Conservation (phyloP, 2,113 vertebrate species). For the Corapipo altera region DNA sequence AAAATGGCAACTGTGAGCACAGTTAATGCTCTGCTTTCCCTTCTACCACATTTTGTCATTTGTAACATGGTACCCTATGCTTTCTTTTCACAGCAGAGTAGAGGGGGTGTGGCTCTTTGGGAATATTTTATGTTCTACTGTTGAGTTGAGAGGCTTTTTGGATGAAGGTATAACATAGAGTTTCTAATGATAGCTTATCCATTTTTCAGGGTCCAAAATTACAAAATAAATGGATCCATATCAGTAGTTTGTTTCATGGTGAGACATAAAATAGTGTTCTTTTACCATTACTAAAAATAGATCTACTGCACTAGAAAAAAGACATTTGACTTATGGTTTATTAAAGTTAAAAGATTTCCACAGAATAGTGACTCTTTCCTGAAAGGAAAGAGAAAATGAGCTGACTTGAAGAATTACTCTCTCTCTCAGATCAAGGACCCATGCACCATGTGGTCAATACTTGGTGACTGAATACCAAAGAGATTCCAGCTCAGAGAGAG, state of each 20-base stretch:
- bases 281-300: neutral
- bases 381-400: neutral
- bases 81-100: neutral
- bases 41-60: neutral
- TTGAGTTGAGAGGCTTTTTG: neutral
- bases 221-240: neutral
- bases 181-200: neutral
- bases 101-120: neutral
- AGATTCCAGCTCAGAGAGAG: neutral
- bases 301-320: neutral
- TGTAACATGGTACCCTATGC: neutral
- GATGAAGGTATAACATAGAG: neutral
- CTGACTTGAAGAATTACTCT: neutral
- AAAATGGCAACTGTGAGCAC: neutral
- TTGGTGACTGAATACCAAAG: neutral
- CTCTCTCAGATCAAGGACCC: neutral
- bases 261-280: neutral
- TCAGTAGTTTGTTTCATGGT: neutral
- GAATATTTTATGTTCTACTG: neutral
- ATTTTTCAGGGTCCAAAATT: neutral
- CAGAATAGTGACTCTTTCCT: neutral
- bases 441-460: rapidly evolving
- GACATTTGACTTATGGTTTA: neutral
- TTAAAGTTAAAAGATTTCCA: neutral
- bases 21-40: neutral